Evolutionary conservation across 2,888 invertebrate genomes (phyloP).

Genomic region (Lepidocyrtoides sp.): DNA sequence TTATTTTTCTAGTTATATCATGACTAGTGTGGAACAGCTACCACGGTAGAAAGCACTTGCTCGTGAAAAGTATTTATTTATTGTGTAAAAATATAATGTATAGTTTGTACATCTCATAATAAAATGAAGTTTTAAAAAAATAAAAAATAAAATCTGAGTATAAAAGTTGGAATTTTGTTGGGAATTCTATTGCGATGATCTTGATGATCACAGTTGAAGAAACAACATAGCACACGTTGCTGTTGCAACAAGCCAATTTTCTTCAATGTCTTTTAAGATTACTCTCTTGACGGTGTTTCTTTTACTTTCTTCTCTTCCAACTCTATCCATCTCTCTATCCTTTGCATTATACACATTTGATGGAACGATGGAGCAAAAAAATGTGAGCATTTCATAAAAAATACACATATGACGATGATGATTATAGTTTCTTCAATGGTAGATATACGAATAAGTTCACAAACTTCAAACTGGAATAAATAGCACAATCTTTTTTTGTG

Average conservation of each 20-base stretch:
- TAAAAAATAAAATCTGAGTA: not conserved
- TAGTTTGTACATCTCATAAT: too few relatives aligned
- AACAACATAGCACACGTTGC: not conserved
- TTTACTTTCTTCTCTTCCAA: slow-evolving; percentile 50
- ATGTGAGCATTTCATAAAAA: slow-evolving; percentile 64
- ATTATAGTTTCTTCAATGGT: not conserved
- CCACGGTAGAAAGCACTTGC: not conserved
- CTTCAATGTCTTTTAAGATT: slow-evolving; percentile 75
- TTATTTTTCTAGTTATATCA: slow-evolving; percentile 25
- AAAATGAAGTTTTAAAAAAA: not conserved
- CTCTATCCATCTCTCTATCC: not conserved
- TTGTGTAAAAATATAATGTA: not conserved
- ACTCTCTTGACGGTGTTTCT: slow-evolving; percentile 73
- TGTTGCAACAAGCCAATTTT: slow-evolving; percentile 70
- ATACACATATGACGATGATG: slow-evolving; percentile 42
- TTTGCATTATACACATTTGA: slow-evolving; percentile 33
- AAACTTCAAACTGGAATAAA: not conserved
- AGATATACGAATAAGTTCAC: not conserved
- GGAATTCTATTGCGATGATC: slow-evolving; percentile 4
- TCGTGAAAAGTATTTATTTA: not conserved
- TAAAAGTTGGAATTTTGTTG: slow-evolving; percentile 27
- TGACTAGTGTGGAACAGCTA: slow-evolving; percentile 3
- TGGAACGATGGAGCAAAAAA: not conserved
- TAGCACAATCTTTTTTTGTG: not conserved
- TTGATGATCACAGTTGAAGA: not conserved